These are phyloP conservation scores for Arremon aurantiirostris DNA, from an alignment of 2,797 vertebrate genomes.

Conservation along the genomic window DNA sequence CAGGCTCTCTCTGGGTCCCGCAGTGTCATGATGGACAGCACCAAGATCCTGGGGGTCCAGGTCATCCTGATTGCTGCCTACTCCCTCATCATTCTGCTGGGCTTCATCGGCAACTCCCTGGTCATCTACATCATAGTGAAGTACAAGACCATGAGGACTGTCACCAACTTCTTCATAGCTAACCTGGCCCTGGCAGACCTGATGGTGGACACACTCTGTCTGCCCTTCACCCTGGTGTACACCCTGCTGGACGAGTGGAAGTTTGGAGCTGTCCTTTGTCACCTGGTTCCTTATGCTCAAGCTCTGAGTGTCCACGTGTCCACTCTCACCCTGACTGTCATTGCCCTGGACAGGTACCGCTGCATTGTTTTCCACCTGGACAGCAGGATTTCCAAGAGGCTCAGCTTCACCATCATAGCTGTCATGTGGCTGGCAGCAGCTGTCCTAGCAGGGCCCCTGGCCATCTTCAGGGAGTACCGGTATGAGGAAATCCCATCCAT, in stretches of 20 bases:
- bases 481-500: conserved; percentile 87
- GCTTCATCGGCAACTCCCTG: conserved; percentile 86
- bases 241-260: conserved; percentile 92
- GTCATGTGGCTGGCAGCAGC: conserved; percentile 84
- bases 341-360: conserved; percentile 89
- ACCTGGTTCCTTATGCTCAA: conserved; percentile 89
- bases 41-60: conserved; percentile 87
- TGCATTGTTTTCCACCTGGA: conserved; percentile 91
- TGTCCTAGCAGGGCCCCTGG: conserved; percentile 86
- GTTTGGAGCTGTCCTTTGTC: conserved; percentile 88
- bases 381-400: conserved; percentile 83
- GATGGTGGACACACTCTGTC: conserved; percentile 87
- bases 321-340: conserved; percentile 88
- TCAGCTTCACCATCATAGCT: conserved; percentile 86
- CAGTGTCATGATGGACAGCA: conserved; percentile 84
- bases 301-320: conserved; percentile 91
- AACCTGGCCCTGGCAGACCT: conserved; percentile 92
- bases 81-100: conserved; percentile 88
- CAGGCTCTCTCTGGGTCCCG: conserved; percentile 70
- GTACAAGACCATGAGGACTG: conserved; percentile 90
- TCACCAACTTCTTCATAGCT: conserved; percentile 93
- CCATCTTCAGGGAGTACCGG: conserved; percentile 90
- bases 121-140: conserved; percentile 90
- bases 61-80: conserved; percentile 86
- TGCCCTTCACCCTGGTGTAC: conserved; percentile 91